Percentiles rank a stretch among this genome's conserved stretches.
phyloP scores from a whole-genome alignment of 2,888 invertebrate genomes.

The Rhodophaea formosa region DNA sequence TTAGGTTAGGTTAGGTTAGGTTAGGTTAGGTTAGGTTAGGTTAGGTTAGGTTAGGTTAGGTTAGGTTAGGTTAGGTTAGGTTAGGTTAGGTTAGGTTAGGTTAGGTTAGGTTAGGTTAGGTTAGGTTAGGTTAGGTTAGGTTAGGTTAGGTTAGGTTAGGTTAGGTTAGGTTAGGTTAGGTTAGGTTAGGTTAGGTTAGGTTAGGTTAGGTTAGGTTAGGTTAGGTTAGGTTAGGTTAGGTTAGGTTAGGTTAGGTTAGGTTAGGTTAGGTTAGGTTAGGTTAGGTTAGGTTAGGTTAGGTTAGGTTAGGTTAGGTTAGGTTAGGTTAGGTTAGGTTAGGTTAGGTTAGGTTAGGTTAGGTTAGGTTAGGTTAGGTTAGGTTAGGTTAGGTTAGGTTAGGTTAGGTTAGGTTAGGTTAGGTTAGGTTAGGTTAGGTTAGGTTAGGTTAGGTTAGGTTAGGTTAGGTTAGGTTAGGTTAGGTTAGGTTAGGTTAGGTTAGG shows the following conservation, averaged over 20 bases:
- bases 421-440: slow-evolving; percentile 29
- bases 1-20: slow-evolving; percentile 26
- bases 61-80: slow-evolving; percentile 23
- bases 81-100: slow-evolving; percentile 22
- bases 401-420: slow-evolving; percentile 28
- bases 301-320: slow-evolving; percentile 22
- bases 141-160: slow-evolving; percentile 11
- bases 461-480: too few species aligned
- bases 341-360: slow-evolving; percentile 25
- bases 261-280: slow-evolving; percentile 12
- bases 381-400: slow-evolving; percentile 31
- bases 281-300: slow-evolving; percentile 10
- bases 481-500: slow-evolving; percentile 13
- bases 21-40: slow-evolving; percentile 26
- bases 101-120: slow-evolving; percentile 21
- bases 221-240: slow-evolving; percentile 7
- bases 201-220: slow-evolving; percentile 7
- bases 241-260: slow-evolving; percentile 18
- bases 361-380: slow-evolving; percentile 28
- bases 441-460: slow-evolving; percentile 25
- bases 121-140: slow-evolving; percentile 20
- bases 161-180: slow-evolving; percentile 7
- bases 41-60: slow-evolving; percentile 23
- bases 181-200: slow-evolving; percentile 6
- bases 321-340: slow-evolving; percentile 24